Base-by-base conservation (phyloP, 2,797 vertebrate genomes). In the Austrolebias charrua region DNA sequence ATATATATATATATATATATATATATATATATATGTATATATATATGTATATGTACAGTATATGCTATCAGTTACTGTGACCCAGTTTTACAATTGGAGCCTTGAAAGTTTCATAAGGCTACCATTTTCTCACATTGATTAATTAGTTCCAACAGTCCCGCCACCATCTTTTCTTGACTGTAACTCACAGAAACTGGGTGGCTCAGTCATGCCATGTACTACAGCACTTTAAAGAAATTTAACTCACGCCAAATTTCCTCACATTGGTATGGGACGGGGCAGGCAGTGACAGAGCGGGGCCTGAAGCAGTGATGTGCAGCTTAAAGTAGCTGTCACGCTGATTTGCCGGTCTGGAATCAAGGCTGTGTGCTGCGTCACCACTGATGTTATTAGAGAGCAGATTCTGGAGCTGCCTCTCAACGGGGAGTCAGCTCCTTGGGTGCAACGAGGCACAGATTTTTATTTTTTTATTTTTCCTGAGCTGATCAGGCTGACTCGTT, bases 251-350 rank as follows among this genome's bases (percentile, higher is more conserved):
- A 38, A 48, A 68, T 52, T 66, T 67, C 60, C 64, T 64, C 70
- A 52, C 69, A 1, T 60, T 66, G 72, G 70, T 80, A 75, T 2
- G 57, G 71, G 79, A 78, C 43, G 45, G 71, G 71, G 58, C 45
- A 31, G 1, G 44, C 15, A 33, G 11, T 69, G 75, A 64, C 72
- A 62, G 82, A 53, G 60, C 58, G 58, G 56, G 66, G 66, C 79
- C 76, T 1, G 61, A 1, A 81, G 84, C 76, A 4, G 31, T 18
- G 65, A 81, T 78, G 82, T 71, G 78, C 49, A 62, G 70, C 84
- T 89, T 84, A 87, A 83, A 90, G 85, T 78, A 76, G 78, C 89
- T 90, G 89, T 87, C 87, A 86, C 56, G 52, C 81, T 70, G 89
- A 91, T 90, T 91, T 90, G 78, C 75, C 64, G 69, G 66, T 69